phyloP scores from a whole-genome alignment of 1,140 invertebrate species.

The Bilobella aurantiaca region DNA sequence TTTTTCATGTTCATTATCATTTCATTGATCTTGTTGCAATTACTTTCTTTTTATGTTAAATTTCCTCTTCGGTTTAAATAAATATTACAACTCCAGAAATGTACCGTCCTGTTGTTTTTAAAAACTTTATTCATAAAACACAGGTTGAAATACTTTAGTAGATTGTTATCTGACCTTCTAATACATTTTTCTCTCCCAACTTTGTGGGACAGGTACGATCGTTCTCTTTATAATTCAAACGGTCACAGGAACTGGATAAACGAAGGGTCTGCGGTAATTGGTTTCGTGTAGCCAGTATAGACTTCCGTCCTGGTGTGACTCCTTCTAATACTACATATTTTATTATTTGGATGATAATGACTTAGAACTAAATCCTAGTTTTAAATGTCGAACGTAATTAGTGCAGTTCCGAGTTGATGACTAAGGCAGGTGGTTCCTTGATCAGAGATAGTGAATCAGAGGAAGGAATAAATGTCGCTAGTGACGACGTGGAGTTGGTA shows the following conservation, averaged over 20 bases:
- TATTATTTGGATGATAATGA: neutral
- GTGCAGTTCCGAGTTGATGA: conserved; percentile 12
- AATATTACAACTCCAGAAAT: no score
- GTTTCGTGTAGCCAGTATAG: neutral
- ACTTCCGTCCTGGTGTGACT: neutral
- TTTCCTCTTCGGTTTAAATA: no score
- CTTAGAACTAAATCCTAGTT: neutral
- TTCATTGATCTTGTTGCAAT: no score
- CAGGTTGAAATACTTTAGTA: neutral
- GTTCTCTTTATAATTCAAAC: neutral
- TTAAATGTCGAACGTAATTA: neutral
- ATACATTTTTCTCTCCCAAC: neutral
- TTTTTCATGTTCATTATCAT: no score
- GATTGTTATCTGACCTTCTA: neutral
- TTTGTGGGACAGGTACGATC: conserved; percentile 1
- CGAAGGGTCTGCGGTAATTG: neutral
- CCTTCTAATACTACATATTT: neutral
- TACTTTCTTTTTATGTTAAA: no score
- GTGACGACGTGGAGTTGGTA: conserved; percentile 10
- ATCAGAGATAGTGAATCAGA: conserved; percentile 27
- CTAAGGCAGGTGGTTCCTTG: conserved; percentile 29
- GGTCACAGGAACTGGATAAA: conserved; percentile 7
- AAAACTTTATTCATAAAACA: neutral
- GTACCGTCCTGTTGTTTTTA: no score
- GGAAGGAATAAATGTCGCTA: conserved; percentile 15